Evolutionary conservation across 2,797 vertebrate species (phyloP), one percentile per base, ranked within the genome.

Genomic region (Sebastes wilsoni): DNA sequence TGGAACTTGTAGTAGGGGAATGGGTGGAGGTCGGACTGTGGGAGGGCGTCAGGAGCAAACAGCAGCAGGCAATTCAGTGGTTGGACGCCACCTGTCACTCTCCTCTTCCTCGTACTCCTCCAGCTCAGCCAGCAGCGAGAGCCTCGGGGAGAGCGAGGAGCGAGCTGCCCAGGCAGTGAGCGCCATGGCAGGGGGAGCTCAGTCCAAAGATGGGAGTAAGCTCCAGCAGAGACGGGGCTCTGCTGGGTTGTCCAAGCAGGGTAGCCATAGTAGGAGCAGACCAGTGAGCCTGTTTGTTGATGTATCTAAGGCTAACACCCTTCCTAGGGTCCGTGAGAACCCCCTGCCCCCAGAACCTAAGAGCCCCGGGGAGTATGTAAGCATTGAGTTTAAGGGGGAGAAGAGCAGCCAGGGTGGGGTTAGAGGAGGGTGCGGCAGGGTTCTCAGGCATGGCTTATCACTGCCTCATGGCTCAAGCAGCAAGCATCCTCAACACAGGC

Each of bases 111-210:
- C 96, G 2, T 95, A 95, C 75, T 97, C 96, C 5, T 97, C 96
- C 22, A 96, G 95, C 85, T 96, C 96, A 49, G 94, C 96, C 70
- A 97, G 96, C 91, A 96, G 90, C 0, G 97, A 97, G 87, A 97
- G 96, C 83, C 91, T 97, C 2, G 96, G 96, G 13, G 97, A 97
- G 38, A 75, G 36, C 0, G 96, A 96, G 25, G 96, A 96, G 5
- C 86, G 94, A 36, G 69, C 82, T 2, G 34, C 72, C 28, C 72
- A 87, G 60, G 20, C 60, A 1, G 52, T 62, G 14, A 77, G 77
- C 74, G 25, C 77, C 20, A 58, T 78, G 27, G 52, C 74, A n/a
- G 81, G 80, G 54, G 89, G 90, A n/a, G 52, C 80, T 60, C 85
- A 80, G 68, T 81, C 86, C 66, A 96, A 94, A 85, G 91, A 95